Conservation (phyloP, 2,797 vertebrate species). For the Amblyopsis hoosieri region DNA sequence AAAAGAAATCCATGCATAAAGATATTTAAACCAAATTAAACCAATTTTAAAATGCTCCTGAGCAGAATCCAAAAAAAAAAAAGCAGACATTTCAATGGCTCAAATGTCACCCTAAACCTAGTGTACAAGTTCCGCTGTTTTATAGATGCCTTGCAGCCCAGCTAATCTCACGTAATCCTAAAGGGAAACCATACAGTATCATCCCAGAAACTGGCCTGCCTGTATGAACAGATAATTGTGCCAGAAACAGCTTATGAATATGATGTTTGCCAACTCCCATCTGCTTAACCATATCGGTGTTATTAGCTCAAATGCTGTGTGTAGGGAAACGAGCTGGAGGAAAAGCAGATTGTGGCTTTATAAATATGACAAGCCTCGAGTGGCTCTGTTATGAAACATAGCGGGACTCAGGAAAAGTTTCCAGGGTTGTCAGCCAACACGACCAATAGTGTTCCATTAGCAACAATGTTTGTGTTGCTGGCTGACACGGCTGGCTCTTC, state of each 20-base stretch:
- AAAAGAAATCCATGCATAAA: too few species aligned
- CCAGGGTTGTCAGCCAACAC: constrained; percentile 26
- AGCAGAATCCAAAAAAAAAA: too few species aligned
- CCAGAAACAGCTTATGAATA: constrained; percentile 17
- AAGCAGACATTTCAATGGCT: too few species aligned
- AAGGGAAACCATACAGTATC: constrained; percentile 3
- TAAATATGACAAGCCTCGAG: constrained; percentile 60
- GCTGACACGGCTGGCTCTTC: too few species aligned
- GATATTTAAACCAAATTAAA: background rate
- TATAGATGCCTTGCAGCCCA: background rate
- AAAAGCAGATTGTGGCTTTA: constrained; percentile 39
- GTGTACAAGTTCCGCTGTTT: background rate
- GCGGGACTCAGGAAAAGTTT: constrained; percentile 37
- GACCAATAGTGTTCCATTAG: constrained; percentile 17
- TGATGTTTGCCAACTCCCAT: constrained; percentile 52
- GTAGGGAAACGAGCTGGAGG: constrained; percentile 36
- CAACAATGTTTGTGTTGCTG: background rate
- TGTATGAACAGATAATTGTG: constrained; percentile 22
- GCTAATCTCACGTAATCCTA: background rate
- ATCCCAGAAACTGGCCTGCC: constrained; percentile 18
- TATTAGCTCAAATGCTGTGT: constrained; percentile 55
- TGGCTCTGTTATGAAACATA: constrained; percentile 38
- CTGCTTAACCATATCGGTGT: constrained; percentile 53
- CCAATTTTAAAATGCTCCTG: background rate
- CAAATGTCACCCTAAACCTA: background rate